Evolutionary conservation across 1,140 invertebrate genomes (phyloP).

Genomic region (Rhizoglyphus robini): DNA sequence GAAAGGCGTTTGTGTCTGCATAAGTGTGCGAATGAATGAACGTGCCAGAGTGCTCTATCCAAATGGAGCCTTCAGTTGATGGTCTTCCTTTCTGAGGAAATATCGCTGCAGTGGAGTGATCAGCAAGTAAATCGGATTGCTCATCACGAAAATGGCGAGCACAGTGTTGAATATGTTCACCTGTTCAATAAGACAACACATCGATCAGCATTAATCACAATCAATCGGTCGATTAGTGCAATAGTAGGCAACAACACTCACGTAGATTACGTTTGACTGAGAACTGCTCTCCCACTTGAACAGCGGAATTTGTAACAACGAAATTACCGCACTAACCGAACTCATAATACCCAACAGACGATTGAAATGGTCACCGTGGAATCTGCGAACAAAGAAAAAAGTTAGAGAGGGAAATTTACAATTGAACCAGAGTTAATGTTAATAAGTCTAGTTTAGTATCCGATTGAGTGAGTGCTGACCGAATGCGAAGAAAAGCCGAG

Average conservation of each 20-base stretch:
- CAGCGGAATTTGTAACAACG: conserved; percentile 27
- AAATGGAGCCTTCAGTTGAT: neutral
- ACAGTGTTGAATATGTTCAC: conserved; percentile 24
- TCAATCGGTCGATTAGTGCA: neutral
- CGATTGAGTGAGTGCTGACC: conserved; percentile 21
- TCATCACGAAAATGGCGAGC: conserved; percentile 15
- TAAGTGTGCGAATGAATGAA: no score
- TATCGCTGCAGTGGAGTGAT: conserved; percentile 22
- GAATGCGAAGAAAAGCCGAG: conserved; percentile 26
- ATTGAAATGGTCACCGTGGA: conserved; percentile 27
- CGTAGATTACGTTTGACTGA: conserved; percentile 21
- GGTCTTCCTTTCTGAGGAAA: conserved; percentile 21
- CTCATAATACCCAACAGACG: conserved; percentile 27
- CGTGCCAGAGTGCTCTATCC: no score
- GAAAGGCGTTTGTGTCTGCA: no score
- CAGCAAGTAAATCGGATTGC: conserved; percentile 24
- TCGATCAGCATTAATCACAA: no score
- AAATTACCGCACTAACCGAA: conserved; percentile 23
- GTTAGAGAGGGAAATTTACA: neutral
- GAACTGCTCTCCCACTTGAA: conserved; percentile 26
- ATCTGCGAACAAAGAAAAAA: conserved; percentile 21
- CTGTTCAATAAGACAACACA: conserved; percentile 9
- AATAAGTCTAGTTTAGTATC: no score
- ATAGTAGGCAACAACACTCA: conserved; percentile 16
- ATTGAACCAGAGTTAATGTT: neutral